phyloP scores from a whole-genome alignment of 2,113 vertebrate species.

The Protomyctophum bolini region DNA sequence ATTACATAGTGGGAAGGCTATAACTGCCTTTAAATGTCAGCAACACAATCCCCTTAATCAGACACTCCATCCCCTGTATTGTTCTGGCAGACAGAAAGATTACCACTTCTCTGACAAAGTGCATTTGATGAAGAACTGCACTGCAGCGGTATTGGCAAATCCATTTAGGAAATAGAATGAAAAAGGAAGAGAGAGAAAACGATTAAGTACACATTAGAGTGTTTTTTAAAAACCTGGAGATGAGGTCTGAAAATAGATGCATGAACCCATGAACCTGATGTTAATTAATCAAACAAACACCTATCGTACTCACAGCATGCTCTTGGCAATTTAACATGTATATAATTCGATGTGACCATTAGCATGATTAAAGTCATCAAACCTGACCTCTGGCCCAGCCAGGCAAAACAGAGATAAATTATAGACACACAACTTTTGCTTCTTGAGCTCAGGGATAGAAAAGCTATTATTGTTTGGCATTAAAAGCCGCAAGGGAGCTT shows the following conservation, averaged over 20 bases:
- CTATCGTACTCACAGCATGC: slow-evolving; percentile 49
- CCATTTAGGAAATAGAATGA: slow-evolving; percentile 45
- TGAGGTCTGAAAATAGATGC: slow-evolving; percentile 55
- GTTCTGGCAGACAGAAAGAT: slow-evolving; percentile 12
- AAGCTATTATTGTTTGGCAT: slow-evolving; percentile 40
- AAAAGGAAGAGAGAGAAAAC: slow-evolving; percentile 45
- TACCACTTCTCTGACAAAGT: slow-evolving; percentile 22
- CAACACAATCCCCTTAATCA: background rate
- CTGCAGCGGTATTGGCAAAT: slow-evolving; percentile 50
- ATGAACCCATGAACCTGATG: too few relatives aligned
- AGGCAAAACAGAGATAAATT: background rate
- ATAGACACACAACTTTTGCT: slow-evolving; percentile 4
- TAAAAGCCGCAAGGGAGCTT: background rate
- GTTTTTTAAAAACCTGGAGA: slow-evolving; percentile 17
- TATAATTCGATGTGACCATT: slow-evolving; percentile 50
- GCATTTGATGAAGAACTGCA: slow-evolving; percentile 37
- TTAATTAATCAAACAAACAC: slow-evolving; percentile 66
- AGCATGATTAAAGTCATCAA: slow-evolving; percentile 49
- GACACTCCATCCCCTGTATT: too few relatives aligned
- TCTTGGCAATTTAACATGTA: slow-evolving; percentile 51
- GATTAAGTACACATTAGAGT: slow-evolving; percentile 54
- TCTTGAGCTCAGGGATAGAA: slow-evolving; percentile 38
- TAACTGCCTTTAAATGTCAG: slow-evolving; percentile 27
- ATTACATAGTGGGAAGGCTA: background rate
- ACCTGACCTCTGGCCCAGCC: slow-evolving; percentile 44